A percentile compares a stretch with the other conserved stretches of the same genome.
These are phyloP conservation scores for Balearica regulorum DNA, from an alignment of 2,797 vertebrate species.

Conservation along the genomic window DNA sequence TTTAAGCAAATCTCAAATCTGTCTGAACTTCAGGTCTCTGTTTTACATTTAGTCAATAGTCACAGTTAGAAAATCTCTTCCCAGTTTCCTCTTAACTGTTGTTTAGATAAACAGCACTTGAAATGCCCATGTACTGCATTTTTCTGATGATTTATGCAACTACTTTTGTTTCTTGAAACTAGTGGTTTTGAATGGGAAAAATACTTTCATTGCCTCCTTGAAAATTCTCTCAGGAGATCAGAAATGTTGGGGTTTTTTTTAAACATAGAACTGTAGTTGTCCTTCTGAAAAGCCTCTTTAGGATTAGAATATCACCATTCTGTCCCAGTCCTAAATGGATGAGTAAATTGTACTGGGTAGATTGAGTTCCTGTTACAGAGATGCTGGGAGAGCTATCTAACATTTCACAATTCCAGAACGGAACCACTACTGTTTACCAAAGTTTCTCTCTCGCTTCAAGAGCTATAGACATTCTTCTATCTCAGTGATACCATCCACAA, in stretches of 20 bases:
- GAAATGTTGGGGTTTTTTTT: not conserved
- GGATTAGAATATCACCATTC: not conserved
- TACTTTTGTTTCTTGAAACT: not conserved
- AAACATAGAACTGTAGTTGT: not conserved
- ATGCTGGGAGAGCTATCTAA: not conserved
- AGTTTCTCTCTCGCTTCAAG: not conserved
- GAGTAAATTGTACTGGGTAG: not conserved
- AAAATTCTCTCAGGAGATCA: not conserved
- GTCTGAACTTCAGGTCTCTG: not conserved
- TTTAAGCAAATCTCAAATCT: not conserved
- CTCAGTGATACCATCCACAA: not conserved
- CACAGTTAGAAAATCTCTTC: not conserved
- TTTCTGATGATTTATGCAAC: not conserved
- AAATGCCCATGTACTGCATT: not conserved
- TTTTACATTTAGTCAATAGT: not conserved
- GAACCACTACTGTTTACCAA: not conserved
- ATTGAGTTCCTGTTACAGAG: not conserved
- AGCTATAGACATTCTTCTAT: not conserved
- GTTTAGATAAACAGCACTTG: not conserved
- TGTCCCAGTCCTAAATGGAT: not conserved
- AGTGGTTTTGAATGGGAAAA: not conserved
- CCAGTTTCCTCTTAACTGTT: not conserved
- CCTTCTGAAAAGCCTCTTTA: not conserved
- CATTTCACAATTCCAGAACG: not conserved
- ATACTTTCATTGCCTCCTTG: not conserved